Evolutionary conservation across 2,797 vertebrate genomes (phyloP).

Genomic region (Psittacula derbiana): DNA sequence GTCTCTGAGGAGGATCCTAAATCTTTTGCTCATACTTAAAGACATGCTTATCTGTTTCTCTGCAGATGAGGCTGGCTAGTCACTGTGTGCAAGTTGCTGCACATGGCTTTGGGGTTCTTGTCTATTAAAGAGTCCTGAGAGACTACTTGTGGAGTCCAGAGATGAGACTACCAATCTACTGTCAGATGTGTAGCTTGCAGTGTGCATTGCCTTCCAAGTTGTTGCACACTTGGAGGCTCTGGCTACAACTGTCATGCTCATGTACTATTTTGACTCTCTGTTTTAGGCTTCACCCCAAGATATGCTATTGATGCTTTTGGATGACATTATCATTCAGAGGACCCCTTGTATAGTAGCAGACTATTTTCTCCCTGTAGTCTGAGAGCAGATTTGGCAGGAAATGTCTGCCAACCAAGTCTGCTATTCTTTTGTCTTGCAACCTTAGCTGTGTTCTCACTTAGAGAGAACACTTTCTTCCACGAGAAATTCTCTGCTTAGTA

Average conservation of each 20-base stretch:
- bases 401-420: neutral
- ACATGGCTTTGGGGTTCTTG: neutral
- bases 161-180: neutral
- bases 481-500: neutral
- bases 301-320: neutral
- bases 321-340: neutral
- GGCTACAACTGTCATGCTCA: neutral
- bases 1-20: neutral
- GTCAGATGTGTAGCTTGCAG: neutral
- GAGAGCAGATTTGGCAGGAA: neutral
- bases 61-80: neutral
- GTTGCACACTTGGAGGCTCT: neutral
- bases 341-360: neutral
- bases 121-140: neutral
- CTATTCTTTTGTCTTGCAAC: neutral
- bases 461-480: neutral
- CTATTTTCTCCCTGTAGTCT: neutral
- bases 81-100: neutral
- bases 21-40: neutral
- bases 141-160: neutral
- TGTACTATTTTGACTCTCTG: neutral
- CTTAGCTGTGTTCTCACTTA: neutral
- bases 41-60: neutral
- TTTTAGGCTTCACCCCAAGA: neutral
- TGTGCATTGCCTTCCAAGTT: fast-evolving